Base-by-base conservation (phyloP, 2,888 invertebrate species). In the Gnatocerus cornutus region DNA sequence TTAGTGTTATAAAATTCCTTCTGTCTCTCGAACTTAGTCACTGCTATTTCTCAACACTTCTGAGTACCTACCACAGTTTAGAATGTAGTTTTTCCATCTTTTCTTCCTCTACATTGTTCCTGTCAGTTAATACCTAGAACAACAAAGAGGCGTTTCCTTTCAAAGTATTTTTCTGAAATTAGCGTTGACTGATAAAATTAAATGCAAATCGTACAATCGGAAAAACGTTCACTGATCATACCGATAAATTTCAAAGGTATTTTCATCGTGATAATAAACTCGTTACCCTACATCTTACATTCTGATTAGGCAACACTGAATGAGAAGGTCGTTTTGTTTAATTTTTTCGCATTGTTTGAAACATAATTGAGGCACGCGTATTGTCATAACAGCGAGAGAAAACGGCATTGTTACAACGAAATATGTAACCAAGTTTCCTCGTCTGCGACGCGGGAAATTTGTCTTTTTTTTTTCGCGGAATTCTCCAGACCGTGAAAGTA, bases 251-350 rank as follows among this genome's bases (percentile, higher is more conserved):
- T 55, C 30, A 6, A 8, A 4, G 16, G 39, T 43, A n/a, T 56
- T 65, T 46, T 65, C 56, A 46, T 14, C 13, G 48, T 56, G 65
- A 56, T 56, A 59, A 59, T 59, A 55, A 71, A 71, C 68, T 66
- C 68, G 71, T 71, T 71, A 71, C 71, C 71, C 71, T 66, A 68
- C 65, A 68, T 71, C 68, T 68, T 71, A 56, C 65, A 65, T 65
- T 65, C 56, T 65, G 46, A 65, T 65, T 65, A 56, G 56, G 56
- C 65, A 65, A 65, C 14, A 10, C 56, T 45, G 13, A 29, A 52
- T 43, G 53, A 41, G 64, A 65, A 65, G 65, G 65, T 65, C 65
- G 56, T 65, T 46, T 13, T 43, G 46, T 48, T 65, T 21, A 45
- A 27, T 43, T 53, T 55, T 53, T 63, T 12, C 27, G 27, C 30